A percentile compares a stretch with the other conserved stretches of the same genome.
Evolutionary conservation across 2,888 invertebrate species (phyloP).

Genomic region (Brachyptera risi): DNA sequence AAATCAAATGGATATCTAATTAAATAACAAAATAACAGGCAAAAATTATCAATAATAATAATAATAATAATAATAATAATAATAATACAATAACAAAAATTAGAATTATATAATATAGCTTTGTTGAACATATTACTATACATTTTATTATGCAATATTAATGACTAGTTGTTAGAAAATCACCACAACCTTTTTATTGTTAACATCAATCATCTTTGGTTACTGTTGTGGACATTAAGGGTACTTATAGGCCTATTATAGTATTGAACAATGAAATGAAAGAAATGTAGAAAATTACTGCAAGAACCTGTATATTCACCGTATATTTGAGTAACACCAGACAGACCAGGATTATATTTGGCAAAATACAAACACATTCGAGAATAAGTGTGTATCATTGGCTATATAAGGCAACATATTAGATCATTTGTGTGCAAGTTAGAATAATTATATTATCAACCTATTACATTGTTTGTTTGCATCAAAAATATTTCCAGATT

Average conservation of each 20-base stretch:
- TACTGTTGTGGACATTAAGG: background rate
- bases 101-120: background rate
- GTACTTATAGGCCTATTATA: background rate
- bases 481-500: too few relatives aligned
- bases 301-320: background rate
- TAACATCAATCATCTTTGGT: background rate
- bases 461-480: too few relatives aligned
- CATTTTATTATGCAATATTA: background rate
- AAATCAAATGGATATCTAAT: conserved; percentile 23
- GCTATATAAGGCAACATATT: too few relatives aligned
- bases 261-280: background rate
- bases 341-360: too few relatives aligned
- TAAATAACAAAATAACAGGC: conserved; percentile 26
- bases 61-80: too few relatives aligned
- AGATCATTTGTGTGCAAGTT: too few relatives aligned
- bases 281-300: background rate
- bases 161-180: conserved; percentile 4
- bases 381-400: too few relatives aligned
- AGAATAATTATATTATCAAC: too few relatives aligned
- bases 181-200: background rate
- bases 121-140: background rate
- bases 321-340: too few relatives aligned
- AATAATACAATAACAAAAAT: background rate
- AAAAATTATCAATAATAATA: too few relatives aligned
- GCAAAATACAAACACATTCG: too few relatives aligned